Conservation (phyloP, 2,797 vertebrate genomes). For the Pipistrellus pygmaeus region DNA sequence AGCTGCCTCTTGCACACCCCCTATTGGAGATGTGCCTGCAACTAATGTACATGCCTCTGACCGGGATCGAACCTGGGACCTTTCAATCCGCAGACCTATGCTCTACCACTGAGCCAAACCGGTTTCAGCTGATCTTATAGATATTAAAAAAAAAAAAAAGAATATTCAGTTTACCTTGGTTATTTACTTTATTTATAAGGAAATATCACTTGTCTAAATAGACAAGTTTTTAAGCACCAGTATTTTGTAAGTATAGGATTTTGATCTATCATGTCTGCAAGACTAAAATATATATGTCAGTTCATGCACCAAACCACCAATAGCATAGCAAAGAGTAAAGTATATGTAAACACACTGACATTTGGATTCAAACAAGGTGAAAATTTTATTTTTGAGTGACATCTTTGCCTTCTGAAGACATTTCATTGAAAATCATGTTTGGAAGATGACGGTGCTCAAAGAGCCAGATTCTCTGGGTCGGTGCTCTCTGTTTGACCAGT, state of each 20-base stretch:
- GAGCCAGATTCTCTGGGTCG: background rate
- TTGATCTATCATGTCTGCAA: background rate
- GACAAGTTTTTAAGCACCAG: background rate
- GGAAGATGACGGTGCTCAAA: background rate
- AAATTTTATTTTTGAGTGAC: conserved; percentile 43
- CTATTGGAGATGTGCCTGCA: too few species aligned
- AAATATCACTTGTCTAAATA: background rate
- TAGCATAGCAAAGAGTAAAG: background rate
- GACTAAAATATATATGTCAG: background rate
- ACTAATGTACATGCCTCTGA: too few species aligned
- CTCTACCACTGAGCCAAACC: too few species aligned
- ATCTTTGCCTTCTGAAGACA: background rate
- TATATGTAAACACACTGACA: background rate
- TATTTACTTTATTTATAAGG: background rate
- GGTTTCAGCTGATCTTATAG: background rate
- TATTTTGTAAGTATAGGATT: background rate
- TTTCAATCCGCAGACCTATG: too few species aligned
- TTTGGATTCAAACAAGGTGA: conserved; percentile 10
- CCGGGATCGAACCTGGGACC: too few species aligned
- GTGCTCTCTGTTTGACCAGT: background rate
- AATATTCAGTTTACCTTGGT: background rate
- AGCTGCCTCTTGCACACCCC: too few species aligned
- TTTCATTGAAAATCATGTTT: background rate
- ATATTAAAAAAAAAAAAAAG: background rate
- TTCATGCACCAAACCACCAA: background rate